Base-by-base conservation (phyloP, 2,113 vertebrate genomes). In the Gambusia holbrooki region DNA sequence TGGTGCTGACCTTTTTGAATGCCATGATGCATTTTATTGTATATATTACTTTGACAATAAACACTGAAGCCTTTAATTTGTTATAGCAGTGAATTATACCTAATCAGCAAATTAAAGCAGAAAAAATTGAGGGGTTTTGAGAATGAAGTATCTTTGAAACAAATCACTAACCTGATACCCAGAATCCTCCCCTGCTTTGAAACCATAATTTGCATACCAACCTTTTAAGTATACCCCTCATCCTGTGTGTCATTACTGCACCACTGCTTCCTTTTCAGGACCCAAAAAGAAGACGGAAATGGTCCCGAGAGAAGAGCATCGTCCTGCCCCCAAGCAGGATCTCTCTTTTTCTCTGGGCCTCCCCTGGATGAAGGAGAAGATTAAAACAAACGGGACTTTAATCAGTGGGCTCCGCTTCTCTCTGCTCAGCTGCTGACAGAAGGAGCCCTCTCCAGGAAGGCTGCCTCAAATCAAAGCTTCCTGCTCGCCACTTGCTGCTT, bases 341-440 rank as follows among this genome's bases (percentile, higher is more conserved):
- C 91, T 88, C 79, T 80, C 86, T 89, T 93, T 93, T 94, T 94
- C 94, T 88, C 92, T 94, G 92, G 93, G 93, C 92, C 94, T 96
- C 95, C 89, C 90, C 68, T 83, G 90, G 92, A 88, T 70, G 95
- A 94, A 90, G 81, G 86, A 91, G 94, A 95, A 97, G 96, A 97
- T 98, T 97, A 98, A 98, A 98, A 97, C 96, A 97, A 98, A 97
- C 96, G 96, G 95, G 96, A 96, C 96, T 97, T 97, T 97, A 98
- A 98, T 98, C 96, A 98, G 95, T 94, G 92, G 95, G 95, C 93
- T 94, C 85, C 90, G 93, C 94, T 93, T 93, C 92, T 95, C 95
- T 95, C 94, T 94, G 94, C 91, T 94, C 95, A 96, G 96, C 95
- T 94, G 94, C 93, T 93, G 94, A 96, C 95, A 96, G 96, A 94